These are phyloP conservation scores for Anolis carolinensis DNA, from an alignment of 2,113 vertebrate species.

Conservation along the genomic window DNA sequence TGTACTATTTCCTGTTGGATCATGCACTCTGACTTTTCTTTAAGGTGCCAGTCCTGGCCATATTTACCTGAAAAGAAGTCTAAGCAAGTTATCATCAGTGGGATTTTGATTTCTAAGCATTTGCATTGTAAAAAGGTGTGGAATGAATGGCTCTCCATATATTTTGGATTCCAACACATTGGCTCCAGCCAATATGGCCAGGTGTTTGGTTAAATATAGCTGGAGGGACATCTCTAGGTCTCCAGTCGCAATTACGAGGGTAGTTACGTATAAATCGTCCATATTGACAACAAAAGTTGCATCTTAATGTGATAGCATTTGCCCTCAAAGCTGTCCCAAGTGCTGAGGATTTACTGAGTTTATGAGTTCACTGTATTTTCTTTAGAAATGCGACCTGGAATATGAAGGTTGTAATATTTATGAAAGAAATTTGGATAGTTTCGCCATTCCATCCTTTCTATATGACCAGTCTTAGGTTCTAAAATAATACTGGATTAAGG, in stretches of 20 bases:
- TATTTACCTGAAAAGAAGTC: neutral
- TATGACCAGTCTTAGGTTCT: neutral
- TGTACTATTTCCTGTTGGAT: neutral
- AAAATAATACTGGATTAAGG: no score
- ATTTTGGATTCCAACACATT: neutral
- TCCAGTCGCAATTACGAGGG: no score
- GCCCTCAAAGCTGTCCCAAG: slow-evolving; percentile 15
- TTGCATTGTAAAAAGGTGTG: neutral
- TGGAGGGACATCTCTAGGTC: no score
- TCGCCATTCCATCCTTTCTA: neutral
- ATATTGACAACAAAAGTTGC: neutral
- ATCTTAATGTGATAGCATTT: slow-evolving; percentile 11
- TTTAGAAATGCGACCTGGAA: neutral
- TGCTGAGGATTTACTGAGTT: neutral
- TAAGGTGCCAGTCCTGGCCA: rapidly evolving
- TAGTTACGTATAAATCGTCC: neutral
- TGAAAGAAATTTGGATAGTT: neutral
- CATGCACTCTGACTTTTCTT: neutral
- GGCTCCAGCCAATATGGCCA: neutral
- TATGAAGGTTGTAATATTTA: neutral
- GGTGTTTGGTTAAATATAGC: no score
- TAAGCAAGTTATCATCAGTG: neutral
- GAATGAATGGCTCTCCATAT: neutral
- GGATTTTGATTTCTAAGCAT: neutral
- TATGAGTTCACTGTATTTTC: neutral